Evolutionary conservation across 2,113 vertebrate species (phyloP).

Genomic region (Lycocorax pyrrhopterus): DNA sequence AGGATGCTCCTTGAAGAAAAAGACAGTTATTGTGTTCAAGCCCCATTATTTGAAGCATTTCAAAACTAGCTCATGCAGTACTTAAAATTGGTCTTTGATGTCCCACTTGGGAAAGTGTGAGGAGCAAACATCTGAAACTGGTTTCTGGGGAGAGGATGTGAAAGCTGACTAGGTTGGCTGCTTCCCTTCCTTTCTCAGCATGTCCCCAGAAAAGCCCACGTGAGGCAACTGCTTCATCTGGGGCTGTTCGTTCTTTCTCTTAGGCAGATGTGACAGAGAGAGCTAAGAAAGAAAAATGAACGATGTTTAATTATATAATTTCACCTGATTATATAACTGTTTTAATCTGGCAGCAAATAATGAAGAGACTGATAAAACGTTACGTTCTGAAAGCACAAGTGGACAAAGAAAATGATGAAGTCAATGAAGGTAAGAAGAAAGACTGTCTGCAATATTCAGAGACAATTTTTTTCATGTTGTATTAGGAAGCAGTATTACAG

Average conservation of each 20-base stretch:
- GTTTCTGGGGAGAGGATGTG: not conserved
- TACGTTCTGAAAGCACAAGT: slow-evolving; percentile 91
- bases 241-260: not conserved
- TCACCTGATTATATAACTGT: not conserved
- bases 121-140: not conserved
- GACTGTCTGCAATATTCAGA: not conserved
- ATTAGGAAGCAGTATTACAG: not conserved
- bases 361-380: slow-evolving; percentile 90
- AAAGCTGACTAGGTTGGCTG: not conserved
- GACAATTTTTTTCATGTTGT: not conserved
- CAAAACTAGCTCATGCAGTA: not conserved
- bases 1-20: not conserved
- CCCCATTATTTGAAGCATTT: not conserved
- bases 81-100: not conserved
- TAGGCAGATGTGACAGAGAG: not conserved
- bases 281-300: not conserved
- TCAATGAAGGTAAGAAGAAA: slow-evolving; percentile 85
- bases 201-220: not conserved
- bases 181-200: not conserved
- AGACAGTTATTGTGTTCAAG: not conserved
- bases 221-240: not conserved
- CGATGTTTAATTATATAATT: not conserved
- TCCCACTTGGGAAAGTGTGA: not conserved
- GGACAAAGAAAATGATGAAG: slow-evolving; percentile 91
- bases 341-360: slow-evolving; percentile 82